Evolutionary conservation across 1,140 invertebrate genomes (phyloP), one percentile per base, ranked within the genome.

Genomic region (Danaus melanippus): DNA sequence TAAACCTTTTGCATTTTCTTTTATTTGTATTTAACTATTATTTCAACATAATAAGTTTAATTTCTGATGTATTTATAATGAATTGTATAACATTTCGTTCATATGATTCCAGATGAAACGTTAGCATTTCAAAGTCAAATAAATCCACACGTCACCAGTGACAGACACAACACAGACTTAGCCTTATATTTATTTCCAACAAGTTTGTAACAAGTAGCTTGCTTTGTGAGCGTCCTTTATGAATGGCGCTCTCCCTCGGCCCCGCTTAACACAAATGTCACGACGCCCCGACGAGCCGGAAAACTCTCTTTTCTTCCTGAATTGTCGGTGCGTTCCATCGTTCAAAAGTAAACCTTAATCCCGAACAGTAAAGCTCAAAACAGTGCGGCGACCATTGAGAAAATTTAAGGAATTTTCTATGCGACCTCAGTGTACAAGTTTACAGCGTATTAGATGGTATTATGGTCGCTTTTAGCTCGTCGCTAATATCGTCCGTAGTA

Each of bases 291-390:
- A 73, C 80, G 73, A 76, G 74, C 75, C 79, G 84, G 84, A 82
- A 86, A 86, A 84, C 78, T 77, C 83, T 86, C 79, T 79, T 84
- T 86, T 84, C 82, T 85, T 85, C 79, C 77, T 81, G 73, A 80
- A 84, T 75, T 73, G 76, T 68, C 57, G 66, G 55, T 45, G 52
- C 46, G 46, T 60, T 41, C 21, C 42, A 42, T 17, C 61, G 65
- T 15, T 45, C 62, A 9, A 76, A 72, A 68, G 62, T 53, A 60
- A 53, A 72, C 79, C 62, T 56, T 79, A 76, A 46, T 21, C 17
- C 47, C 10, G 42, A 42, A 10, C 10, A 48, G 61, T 71, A 83
- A 63, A 69, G 76, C 45, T 47, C 42, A 70, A 58, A 32, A 46
- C 53, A 42, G 21, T 40, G 42, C 48, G 47, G 39, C 48, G 21